Percentiles rank a stretch among this genome's conserved stretches.
phyloP scores from a whole-genome alignment of 2,113 vertebrate species.

The Crotalus tigris region DNA sequence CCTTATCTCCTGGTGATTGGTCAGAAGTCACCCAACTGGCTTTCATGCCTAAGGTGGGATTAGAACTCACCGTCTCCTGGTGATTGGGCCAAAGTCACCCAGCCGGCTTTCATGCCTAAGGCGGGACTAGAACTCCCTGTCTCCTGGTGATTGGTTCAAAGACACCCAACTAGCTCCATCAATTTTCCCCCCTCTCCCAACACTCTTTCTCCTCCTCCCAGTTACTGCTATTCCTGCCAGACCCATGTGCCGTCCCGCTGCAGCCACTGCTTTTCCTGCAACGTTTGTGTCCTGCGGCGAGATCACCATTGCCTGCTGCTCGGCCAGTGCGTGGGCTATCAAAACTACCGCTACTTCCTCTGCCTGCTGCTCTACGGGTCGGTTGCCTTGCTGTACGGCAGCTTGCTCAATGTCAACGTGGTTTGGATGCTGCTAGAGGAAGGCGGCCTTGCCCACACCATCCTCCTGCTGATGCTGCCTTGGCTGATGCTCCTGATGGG shows the following conservation, averaged over 20 bases:
- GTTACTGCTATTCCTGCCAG: conserved; percentile 28
- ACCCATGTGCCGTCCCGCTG: conserved; percentile 12
- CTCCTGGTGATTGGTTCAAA: not conserved
- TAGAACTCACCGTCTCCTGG: too few species aligned
- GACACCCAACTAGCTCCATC: not conserved
- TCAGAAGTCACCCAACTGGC: too few species aligned
- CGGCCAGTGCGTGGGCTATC: conserved; percentile 23
- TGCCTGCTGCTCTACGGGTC: conserved; percentile 8
- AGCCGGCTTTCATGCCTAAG: too few species aligned
- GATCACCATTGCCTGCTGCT: conserved; percentile 24
- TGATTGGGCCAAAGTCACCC: too few species aligned
- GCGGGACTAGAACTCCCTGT: too few species aligned
- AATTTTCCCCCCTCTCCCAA: not conserved
- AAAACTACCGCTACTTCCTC: conserved; percentile 29
- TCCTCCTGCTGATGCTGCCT: not conserved
- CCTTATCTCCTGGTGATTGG: too few species aligned
- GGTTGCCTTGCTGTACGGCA: not conserved
- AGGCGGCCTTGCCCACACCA: not conserved
- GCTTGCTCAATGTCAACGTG: not conserved
- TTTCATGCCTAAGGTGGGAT: too few species aligned
- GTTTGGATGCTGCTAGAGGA: not conserved
- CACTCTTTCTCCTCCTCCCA: not conserved
- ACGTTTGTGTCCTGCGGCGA: conserved; percentile 5
- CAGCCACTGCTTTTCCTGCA: conserved; percentile 15
- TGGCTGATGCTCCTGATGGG: conserved; percentile 23